Evolutionary conservation across 2,113 vertebrate species (phyloP), one percentile per base, ranked within the genome.

Genomic region (Mustela nigripes): DNA sequence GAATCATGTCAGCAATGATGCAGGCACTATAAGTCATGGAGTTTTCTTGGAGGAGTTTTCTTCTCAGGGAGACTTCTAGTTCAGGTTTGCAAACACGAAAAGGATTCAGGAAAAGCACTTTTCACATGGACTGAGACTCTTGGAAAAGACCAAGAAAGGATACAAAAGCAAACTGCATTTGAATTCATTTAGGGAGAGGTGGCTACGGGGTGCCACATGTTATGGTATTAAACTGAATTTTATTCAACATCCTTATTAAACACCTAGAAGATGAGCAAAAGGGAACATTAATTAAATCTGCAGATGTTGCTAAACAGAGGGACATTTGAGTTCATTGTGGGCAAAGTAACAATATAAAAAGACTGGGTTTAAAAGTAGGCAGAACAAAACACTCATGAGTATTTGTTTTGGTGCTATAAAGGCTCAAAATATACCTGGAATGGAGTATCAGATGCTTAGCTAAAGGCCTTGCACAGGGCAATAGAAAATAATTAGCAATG

Each of bases 181-280:
- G 22, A 89, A 48, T 93, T 97, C 24, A 50, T 86, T 94, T 89
- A 58, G 50, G 88, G 24, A 18, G 12, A 28, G 60, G 24, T 71
- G 56, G 58, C 58, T 65, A 89, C 58, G 78, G 65, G 92, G 76
- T 89, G n/a, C 67, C n/a, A 50, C 15, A 8, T 26, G 1, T 91
- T 50, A 45, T 60, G 50, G 67, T 67, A 78, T 88, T 94, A 94
- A 93, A 33, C 33, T 91, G 76, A 45, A 88, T 91, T 92, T 95
- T 96, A 94, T 89, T 94, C 58, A 80, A 69, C 56, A 89, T 95
- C 71, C 93, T 93, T 97, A 95, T 96, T 96, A 78, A 94, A 92
- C 80, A 95, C 85, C 90, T 62, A 88, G 63, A 93, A 92, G 79
- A 88, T 91, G 26, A 96, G 76, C 15, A 97, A 96, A 96, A 81